These are phyloP conservation scores for Teleopsis dalmanni DNA, from an alignment of 1,140 invertebrate genomes.

Conservation along the genomic window DNA sequence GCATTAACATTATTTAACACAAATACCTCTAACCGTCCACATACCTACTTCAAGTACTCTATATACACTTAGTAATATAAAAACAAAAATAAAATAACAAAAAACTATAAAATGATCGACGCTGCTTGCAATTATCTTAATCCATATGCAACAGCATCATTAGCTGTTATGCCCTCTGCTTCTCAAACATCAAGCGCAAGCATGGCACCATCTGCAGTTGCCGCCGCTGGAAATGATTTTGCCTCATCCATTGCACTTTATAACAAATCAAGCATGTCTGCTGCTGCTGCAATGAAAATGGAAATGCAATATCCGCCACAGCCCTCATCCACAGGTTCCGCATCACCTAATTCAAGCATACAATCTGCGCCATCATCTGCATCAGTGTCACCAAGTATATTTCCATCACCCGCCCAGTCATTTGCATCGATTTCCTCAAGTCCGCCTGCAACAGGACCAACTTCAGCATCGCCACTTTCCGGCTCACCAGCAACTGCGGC, in stretches of 20 bases:
- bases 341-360: conserved; percentile 37
- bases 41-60: no score
- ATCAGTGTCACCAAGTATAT: conserved; percentile 37
- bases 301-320: conserved; percentile 41
- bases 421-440: conserved; percentile 34
- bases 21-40: no score
- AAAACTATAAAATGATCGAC: conserved; percentile 33
- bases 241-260: neutral
- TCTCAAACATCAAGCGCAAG: conserved; percentile 4
- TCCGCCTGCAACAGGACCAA: conserved; percentile 17
- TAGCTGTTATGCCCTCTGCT: conserved; percentile 10
- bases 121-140: conserved; percentile 41
- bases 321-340: conserved; percentile 40
- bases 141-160: conserved; percentile 22
- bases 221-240: conserved; percentile 8
- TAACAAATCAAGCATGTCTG: neutral
- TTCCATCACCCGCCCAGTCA: conserved; percentile 36
- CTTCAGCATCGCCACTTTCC: conserved; percentile 13
- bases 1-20: no score
- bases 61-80: no score
- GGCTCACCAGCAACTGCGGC: conserved; percentile 11
- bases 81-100: neutral
- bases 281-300: conserved; percentile 26
- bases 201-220: conserved; percentile 5
- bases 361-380: conserved; percentile 37